phyloP scores from a whole-genome alignment of 2,797 vertebrate species.

The Lepus oiostolus region DNA sequence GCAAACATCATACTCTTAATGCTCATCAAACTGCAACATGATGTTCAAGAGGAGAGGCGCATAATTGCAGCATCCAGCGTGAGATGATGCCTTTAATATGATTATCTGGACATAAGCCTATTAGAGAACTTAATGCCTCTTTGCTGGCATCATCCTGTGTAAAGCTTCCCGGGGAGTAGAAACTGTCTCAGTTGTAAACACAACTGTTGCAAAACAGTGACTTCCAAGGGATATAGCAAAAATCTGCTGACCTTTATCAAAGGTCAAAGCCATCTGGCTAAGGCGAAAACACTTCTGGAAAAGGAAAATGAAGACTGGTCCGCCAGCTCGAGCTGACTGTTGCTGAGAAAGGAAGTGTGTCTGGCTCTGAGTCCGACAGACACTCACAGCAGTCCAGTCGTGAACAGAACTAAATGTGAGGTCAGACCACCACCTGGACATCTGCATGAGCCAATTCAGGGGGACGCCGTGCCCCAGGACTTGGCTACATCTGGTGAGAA shows the following conservation, averaged over 20 bases:
- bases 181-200: slow-evolving; percentile 66
- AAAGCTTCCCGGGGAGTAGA: slow-evolving; percentile 64
- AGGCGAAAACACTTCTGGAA: slow-evolving; percentile 67
- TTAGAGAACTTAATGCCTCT: slow-evolving; percentile 66
- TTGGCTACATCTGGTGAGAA: slow-evolving; percentile 30
- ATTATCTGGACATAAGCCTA: slow-evolving; percentile 68
- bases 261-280: slow-evolving; percentile 56
- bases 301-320: slow-evolving; percentile 64
- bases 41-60: slow-evolving; percentile 58
- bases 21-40: slow-evolving; percentile 66
- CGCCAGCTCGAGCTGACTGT: not conserved
- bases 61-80: slow-evolving; percentile 65
- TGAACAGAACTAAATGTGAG: not conserved
- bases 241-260: slow-evolving; percentile 72
- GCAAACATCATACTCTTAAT: slow-evolving; percentile 67
- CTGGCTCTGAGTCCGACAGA: not conserved
- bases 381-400: not conserved
- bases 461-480: not conserved
- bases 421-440: not conserved
- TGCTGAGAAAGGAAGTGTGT: slow-evolving; percentile 50
- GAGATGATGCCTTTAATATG: slow-evolving; percentile 69
- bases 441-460: not conserved
- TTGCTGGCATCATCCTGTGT: slow-evolving; percentile 72
- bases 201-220: slow-evolving; percentile 64
- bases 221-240: slow-evolving; percentile 71